Evolutionary conservation across 2,113 vertebrate genomes (phyloP), one percentile per base, ranked within the genome.

Genomic region (Ardeotis arabs): DNA sequence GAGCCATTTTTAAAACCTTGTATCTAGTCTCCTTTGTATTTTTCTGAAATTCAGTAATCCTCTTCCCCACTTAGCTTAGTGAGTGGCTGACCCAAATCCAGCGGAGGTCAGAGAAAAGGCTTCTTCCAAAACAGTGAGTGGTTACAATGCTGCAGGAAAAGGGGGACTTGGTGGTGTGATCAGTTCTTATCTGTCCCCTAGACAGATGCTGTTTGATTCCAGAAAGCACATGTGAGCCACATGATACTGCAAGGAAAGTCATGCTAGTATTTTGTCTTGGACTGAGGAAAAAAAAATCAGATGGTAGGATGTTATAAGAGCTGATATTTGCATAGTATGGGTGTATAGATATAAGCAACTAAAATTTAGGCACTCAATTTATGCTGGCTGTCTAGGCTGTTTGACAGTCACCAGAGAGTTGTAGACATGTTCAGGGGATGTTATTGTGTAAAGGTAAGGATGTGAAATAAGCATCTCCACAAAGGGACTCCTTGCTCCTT

Each of bases 1-100:
- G 66, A 49, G 50, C 69, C 80, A 76, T 69, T 93, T 96, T 93
- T 27, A 89, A 94, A 95, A 75, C 80, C 60, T 84, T 84, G 49
- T 78, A 87, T 84, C 80, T 87, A 27, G 74, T 64, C 74, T 92
- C 90, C 83, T 95, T 96, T 96, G 95, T 96, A 94, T 84, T 76
- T 96, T 92, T 89, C 91, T 96, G 94, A 96, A 96, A 95, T 92
- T 94, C 91, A 50, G 90, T 96, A 96, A 96, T 96, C 94, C 89
- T 47, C 66, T 93, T 84, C 62, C 77, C 67, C 84, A 69, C 67
- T 96, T 95, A 95, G 80, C 84, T 96, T 82, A 91, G 91, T 84
- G 77, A 96, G 83, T 31, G 90, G 41, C 80, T 96, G 95, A 96
- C 94, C 95, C 94, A 95, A 87, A 97, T 69, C 92, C 94, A 76